phyloP scores from a whole-genome alignment of 1,140 invertebrate genomes.

The Eriosoma lanigerum region DNA sequence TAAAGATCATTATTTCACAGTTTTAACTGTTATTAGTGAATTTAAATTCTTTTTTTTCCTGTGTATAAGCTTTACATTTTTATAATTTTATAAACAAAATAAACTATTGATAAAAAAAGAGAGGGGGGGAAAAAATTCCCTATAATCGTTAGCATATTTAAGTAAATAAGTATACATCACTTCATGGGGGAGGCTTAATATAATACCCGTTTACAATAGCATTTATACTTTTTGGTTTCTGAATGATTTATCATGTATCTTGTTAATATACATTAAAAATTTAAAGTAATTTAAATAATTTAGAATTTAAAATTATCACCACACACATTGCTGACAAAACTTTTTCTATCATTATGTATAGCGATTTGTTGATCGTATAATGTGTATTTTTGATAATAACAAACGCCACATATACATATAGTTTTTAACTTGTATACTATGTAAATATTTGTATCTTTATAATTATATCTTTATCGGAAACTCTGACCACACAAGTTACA shows the following conservation, averaged over 20 bases:
- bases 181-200: no score
- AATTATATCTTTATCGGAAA: slow-evolving; percentile 39
- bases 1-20: no score
- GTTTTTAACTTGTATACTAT: slow-evolving; percentile 33
- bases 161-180: no score
- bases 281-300: no score
- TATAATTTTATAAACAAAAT: no score
- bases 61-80: no score
- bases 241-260: slow-evolving; percentile 41
- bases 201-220: slow-evolving; percentile 32
- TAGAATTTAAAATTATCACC: slow-evolving; percentile 44
- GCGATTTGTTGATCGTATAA: slow-evolving; percentile 20
- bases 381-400: slow-evolving; percentile 31
- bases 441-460: slow-evolving; percentile 41
- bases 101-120: no score
- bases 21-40: no score
- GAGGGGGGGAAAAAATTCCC: no score
- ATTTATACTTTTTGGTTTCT: slow-evolving; percentile 15
- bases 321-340: slow-evolving; percentile 33
- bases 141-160: no score
- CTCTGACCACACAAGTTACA: slow-evolving; percentile 27
- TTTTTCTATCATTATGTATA: slow-evolving; percentile 37
- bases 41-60: no score
- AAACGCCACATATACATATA: slow-evolving; percentile 36
- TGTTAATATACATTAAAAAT: slow-evolving; percentile 17